These are phyloP conservation scores for Clivina fossor DNA, from an alignment of 2,888 invertebrate genomes.

Conservation along the genomic window DNA sequence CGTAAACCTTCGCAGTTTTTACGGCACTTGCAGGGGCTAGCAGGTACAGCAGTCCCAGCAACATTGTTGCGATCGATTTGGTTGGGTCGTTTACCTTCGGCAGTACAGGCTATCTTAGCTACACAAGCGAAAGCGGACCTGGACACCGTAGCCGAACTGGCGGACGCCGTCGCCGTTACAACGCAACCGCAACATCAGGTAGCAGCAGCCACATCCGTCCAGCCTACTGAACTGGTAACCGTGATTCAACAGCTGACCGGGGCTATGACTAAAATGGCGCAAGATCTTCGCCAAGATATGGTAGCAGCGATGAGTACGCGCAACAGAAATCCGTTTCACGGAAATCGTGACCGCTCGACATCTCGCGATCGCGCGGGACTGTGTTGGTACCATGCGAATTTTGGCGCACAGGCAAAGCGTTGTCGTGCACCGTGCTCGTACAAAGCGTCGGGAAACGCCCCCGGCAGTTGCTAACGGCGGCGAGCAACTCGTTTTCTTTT, in stretches of 20 bases:
- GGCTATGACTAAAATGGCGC: not conserved
- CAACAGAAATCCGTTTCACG: too few relatives aligned
- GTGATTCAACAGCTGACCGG: not conserved
- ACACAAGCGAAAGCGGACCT: slow-evolving; percentile 17
- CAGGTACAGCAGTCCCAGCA: slow-evolving; percentile 30
- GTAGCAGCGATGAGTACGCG: too few relatives aligned
- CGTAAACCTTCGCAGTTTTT: slow-evolving; percentile 39
- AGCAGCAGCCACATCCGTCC: not conserved
- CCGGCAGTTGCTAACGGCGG: slow-evolving; percentile 42
- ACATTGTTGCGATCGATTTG: slow-evolving; percentile 27
- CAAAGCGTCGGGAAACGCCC: not conserved
- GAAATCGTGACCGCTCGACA: not conserved
- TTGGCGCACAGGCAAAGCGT: slow-evolving; percentile 1
- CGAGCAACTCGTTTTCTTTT: slow-evolving; percentile 37
- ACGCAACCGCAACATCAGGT: too few relatives aligned
- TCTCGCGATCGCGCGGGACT: not conserved
- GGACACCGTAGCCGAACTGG: slow-evolving; percentile 25
- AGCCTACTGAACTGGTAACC: not conserved
- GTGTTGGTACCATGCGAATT: slow-evolving; percentile 6
- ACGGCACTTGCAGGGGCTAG: slow-evolving; percentile 32
- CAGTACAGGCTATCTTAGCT: slow-evolving; percentile 25
- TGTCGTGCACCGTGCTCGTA: not conserved
- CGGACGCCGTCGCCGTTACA: slow-evolving; percentile 13
- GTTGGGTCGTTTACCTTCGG: slow-evolving; percentile 13
- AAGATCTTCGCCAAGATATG: not conserved